Evolutionary conservation across 2,888 invertebrate genomes (phyloP).

Genomic region (Mamestra brassicae): DNA sequence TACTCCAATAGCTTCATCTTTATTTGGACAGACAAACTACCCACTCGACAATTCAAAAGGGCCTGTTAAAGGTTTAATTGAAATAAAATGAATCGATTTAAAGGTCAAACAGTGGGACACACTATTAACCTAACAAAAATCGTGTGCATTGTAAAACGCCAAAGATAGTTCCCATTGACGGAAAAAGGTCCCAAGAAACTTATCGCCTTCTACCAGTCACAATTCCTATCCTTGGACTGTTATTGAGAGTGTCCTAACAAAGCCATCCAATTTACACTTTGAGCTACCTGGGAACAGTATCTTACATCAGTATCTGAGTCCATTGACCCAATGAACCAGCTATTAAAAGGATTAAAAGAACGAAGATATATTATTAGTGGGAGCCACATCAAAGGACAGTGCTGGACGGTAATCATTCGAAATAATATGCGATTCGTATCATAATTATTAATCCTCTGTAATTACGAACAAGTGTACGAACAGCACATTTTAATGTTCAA

Average conservation of each 20-base stretch:
- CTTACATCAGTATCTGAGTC: slow-evolving; percentile 7
- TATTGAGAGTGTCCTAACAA: slow-evolving; percentile 1
- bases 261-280: slow-evolving; percentile 33
- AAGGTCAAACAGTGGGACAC: too few relatives aligned
- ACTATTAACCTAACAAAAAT: not conserved
- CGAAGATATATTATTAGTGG: slow-evolving; percentile 21
- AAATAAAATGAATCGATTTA: too few relatives aligned
- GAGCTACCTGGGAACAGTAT: slow-evolving; percentile 3
- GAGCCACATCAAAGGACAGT: slow-evolving; percentile 32
- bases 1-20: too few relatives aligned
- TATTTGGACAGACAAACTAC: too few relatives aligned
- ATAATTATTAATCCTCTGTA: slow-evolving; percentile 48
- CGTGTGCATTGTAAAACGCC: not conserved
- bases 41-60: too few relatives aligned
- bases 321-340: not conserved
- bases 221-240: slow-evolving; percentile 6
- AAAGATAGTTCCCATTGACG: not conserved
- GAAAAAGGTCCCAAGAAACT: not conserved
- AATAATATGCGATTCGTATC: slow-evolving; percentile 50
- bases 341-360: not conserved
- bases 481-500: slow-evolving; percentile 44
- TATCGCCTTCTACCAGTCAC: slow-evolving; percentile 11
- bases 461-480: slow-evolving; percentile 48
- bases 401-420: slow-evolving; percentile 27
- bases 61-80: too few relatives aligned